Evolutionary conservation across 2,113 vertebrate species (phyloP).

Genomic region (Hyperopisus bebe): DNA sequence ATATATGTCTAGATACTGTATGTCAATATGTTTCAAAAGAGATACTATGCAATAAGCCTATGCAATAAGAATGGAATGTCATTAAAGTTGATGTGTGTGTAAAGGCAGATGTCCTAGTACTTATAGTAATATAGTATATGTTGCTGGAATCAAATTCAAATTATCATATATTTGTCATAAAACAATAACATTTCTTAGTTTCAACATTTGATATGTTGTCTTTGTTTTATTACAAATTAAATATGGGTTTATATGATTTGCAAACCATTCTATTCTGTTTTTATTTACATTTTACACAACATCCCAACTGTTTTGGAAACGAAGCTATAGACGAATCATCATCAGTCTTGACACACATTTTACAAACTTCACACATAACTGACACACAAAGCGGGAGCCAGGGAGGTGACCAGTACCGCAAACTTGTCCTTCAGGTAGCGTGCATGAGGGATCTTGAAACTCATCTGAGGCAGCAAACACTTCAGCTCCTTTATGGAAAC

Average conservation of each 20-base stretch:
- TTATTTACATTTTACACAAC: not conserved
- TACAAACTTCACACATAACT: not conserved
- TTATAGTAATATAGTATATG: not conserved
- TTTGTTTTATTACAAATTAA: not conserved
- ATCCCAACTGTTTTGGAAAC: not conserved
- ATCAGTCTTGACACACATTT: not conserved
- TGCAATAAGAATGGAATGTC: too few relatives aligned
- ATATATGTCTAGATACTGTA: not conserved
- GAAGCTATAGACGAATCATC: not conserved
- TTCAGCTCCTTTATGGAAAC: conserved; percentile 87
- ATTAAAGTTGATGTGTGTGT: too few relatives aligned
- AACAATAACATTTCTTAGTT: not conserved
- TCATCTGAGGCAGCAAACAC: conserved; percentile 75
- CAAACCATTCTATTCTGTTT: not conserved
- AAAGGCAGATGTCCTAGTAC: too few relatives aligned
- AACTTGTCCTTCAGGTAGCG: conserved; percentile 83
- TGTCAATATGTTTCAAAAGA: not conserved
- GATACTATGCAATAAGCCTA: not conserved
- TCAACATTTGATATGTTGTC: not conserved
- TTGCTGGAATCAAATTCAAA: not conserved
- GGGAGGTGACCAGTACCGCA: conserved; percentile 53
- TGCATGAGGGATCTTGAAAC: conserved; percentile 77
- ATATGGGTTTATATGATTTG: not conserved
- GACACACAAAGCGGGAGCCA: too few relatives aligned
- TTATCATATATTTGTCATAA: not conserved